These are phyloP conservation scores for Calycopis cecrops DNA, from an alignment of 1,140 invertebrate genomes.

Conservation along the genomic window DNA sequence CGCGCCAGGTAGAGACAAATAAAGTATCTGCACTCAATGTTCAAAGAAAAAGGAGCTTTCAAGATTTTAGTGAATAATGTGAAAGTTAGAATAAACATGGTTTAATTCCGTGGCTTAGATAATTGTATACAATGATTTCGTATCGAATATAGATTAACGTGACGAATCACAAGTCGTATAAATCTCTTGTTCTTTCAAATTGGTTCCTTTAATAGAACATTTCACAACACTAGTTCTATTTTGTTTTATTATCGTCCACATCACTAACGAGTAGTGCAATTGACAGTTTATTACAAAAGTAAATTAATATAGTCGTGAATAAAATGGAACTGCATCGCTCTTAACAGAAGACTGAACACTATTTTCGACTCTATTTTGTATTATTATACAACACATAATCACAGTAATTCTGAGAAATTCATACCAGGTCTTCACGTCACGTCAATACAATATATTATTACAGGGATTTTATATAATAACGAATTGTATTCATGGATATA, in stretches of 20 bases:
- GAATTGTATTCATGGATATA: conserved; percentile 64
- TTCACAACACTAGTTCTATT: conserved; percentile 7
- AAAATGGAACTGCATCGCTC: conserved; percentile 53
- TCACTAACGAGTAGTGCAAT: conserved; percentile 12
- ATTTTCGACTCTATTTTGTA: conserved; percentile 73
- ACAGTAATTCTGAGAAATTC: conserved; percentile 34
- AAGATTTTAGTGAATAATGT: conserved; percentile 72
- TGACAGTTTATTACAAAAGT: conserved; percentile 13
- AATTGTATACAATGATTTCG: conserved; percentile 71
- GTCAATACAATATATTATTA: conserved; percentile 73
- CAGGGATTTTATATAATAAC: conserved; percentile 74
- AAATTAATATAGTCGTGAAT: conserved; percentile 36
- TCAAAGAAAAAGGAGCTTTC: conserved; percentile 75
- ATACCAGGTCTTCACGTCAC: conserved; percentile 47
- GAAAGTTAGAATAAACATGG: conserved; percentile 65
- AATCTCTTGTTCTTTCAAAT: conserved; percentile 17
- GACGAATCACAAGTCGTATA: conserved; percentile 35
- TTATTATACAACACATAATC: conserved; percentile 64
- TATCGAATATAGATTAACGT: conserved; percentile 48
- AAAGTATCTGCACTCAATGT: conserved; percentile 72
- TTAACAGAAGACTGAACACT: conserved; percentile 73
- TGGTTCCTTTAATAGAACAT: conserved; percentile 9
- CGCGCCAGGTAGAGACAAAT: conserved; percentile 70
- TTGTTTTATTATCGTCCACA: conserved; percentile 5
- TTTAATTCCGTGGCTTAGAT: conserved; percentile 70